phyloP scores from a whole-genome alignment of 2,888 invertebrate genomes.

The Gnatocerus cornutus region DNA sequence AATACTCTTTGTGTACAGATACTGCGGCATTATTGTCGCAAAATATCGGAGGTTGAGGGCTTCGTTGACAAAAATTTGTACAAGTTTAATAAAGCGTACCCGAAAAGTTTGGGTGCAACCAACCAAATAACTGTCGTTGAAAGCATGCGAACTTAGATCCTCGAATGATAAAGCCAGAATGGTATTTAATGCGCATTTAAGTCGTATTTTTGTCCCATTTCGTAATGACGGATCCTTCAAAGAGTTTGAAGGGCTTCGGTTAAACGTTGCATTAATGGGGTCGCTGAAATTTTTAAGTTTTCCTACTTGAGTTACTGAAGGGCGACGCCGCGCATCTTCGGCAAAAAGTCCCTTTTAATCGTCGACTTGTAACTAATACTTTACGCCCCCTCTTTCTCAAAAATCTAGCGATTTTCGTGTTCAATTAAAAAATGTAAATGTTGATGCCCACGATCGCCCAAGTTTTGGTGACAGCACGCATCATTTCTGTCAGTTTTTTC shows the following conservation, averaged over 20 bases:
- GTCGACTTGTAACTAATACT: too few relatives aligned
- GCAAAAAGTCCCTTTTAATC: too few relatives aligned
- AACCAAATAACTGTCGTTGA: constrained; percentile 34
- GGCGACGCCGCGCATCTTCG: too few relatives aligned
- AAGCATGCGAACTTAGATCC: constrained; percentile 56
- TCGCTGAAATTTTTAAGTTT: constrained; percentile 53
- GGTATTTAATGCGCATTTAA: constrained; percentile 53
- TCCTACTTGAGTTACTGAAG: constrained; percentile 16
- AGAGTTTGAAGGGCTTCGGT: constrained; percentile 59
- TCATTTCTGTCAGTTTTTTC: neutral
- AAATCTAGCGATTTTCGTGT: too few relatives aligned
- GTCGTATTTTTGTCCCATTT: constrained; percentile 60
- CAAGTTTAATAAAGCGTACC: constrained; percentile 60
- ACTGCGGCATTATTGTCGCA: constrained; percentile 64
- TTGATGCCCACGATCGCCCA: neutral
- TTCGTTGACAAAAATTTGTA: constrained; percentile 58
- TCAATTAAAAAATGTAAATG: too few relatives aligned
- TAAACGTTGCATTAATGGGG: constrained; percentile 55
- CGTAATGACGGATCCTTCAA: constrained; percentile 40
- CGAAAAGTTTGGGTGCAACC: constrained; percentile 49
- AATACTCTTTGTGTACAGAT: constrained; percentile 47
- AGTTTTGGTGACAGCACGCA: neutral
- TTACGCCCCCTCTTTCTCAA: too few relatives aligned
- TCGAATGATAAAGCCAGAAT: constrained; percentile 63
- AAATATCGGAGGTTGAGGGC: constrained; percentile 63